Evolutionary conservation across 2,113 vertebrate species (phyloP).

Genomic region (Patagioenas fasciata): DNA sequence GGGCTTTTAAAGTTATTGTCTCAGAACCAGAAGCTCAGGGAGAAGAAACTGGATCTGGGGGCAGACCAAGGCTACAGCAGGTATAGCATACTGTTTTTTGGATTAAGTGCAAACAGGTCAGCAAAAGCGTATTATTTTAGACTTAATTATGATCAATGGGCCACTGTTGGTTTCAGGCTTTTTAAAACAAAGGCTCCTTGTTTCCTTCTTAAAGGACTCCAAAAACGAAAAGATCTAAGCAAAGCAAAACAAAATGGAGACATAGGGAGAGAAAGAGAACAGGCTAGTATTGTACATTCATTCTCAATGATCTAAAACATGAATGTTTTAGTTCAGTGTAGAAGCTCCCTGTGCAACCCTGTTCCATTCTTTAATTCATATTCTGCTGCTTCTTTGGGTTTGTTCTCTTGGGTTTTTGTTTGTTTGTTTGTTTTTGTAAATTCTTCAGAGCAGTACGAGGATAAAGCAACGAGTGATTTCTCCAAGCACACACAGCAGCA

Average conservation of each 20-base stretch:
- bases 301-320: conserved; percentile 14
- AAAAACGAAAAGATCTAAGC: conserved; percentile 41
- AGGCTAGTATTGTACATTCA: conserved; percentile 22
- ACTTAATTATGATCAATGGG: conserved; percentile 57
- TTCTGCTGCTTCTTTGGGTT: not conserved
- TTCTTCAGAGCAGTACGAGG: not conserved
- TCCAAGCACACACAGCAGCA: not conserved
- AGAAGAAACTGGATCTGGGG: conserved; percentile 29
- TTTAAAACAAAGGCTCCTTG: conserved; percentile 66
- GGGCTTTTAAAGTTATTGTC: not conserved
- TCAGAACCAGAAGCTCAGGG: not conserved
- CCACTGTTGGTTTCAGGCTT: conserved; percentile 50
- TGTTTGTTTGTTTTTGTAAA: not conserved
- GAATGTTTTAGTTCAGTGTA: conserved; percentile 10
- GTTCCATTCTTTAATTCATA: not conserved
- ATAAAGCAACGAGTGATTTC: conserved; percentile 1
- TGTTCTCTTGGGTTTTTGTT: not conserved
- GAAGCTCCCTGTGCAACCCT: not conserved
- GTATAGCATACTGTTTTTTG: not conserved
- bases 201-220: conserved; percentile 54
- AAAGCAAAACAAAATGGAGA: conserved; percentile 44
- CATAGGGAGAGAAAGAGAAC: conserved; percentile 22
- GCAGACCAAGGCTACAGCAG: not conserved
- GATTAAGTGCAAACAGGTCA: conserved; percentile 42
- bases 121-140: conserved; percentile 62